phyloP scores from a whole-genome alignment of 2,888 invertebrate species.

The Halictus quadricinctus region DNA sequence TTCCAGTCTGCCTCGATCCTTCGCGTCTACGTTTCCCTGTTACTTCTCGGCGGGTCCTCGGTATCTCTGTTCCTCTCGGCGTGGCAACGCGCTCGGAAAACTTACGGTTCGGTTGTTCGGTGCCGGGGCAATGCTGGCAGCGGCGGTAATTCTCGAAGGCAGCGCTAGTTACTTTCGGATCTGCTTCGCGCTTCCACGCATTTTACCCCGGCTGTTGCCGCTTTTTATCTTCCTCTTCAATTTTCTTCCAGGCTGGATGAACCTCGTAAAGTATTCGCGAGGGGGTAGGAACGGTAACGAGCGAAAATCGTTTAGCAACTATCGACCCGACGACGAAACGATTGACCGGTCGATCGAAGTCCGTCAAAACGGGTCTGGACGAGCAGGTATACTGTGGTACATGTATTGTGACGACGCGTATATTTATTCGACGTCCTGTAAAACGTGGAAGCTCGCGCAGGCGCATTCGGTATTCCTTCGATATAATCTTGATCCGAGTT shows the following conservation, averaged over 20 bases:
- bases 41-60: neutral
- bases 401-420: conserved; percentile 5
- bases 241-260: conserved; percentile 7
- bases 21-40: conserved; percentile 21
- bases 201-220: neutral
- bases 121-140: conserved; percentile 9
- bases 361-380: neutral
- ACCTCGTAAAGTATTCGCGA: conserved; percentile 14
- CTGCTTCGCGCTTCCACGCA: conserved; percentile 34
- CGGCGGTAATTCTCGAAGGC: conserved; percentile 47
- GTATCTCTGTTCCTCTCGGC: neutral
- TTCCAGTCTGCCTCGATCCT: conserved; percentile 22
- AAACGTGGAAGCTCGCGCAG: conserved; percentile 26
- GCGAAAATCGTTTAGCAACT: conserved; percentile 3
- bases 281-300: neutral
- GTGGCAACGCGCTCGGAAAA: conserved; percentile 12
- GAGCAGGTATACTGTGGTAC: neutral
- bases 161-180: conserved; percentile 47
- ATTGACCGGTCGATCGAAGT: neutral
- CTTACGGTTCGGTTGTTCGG: conserved; percentile 25
- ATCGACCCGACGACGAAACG: neutral
- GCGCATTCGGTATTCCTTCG: conserved; percentile 15
- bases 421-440: conserved; percentile 39
- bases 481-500: conserved; percentile 51
- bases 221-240: conserved; percentile 30